Evolutionary conservation across 1,140 invertebrate genomes (phyloP), one percentile per base, ranked within the genome.

Genomic region (Hirudo medicinalis): DNA sequence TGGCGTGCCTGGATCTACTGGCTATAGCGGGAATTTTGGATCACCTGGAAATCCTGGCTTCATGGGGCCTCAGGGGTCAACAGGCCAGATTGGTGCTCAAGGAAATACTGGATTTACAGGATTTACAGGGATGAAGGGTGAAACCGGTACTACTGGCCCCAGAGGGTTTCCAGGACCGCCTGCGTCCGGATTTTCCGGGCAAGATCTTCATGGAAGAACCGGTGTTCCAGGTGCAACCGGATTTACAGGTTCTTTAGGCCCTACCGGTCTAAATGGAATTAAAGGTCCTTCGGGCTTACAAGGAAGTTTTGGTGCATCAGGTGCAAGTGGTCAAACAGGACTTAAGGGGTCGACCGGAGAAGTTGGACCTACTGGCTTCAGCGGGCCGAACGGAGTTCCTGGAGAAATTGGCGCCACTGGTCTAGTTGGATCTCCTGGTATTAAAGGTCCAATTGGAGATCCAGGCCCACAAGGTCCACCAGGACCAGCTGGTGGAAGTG

Each of bases 321-420:
- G 60, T 49, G 8, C 54, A 17, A 36, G 17, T 2, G 66, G 60
- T 29, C 11, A 27, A 25, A 27, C 32, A 32, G 70, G 70, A 27
- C 6, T 54, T 25, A 57, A 29, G 19, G 70, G 70, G 25, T 63
- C 57, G 22, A 27, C 25, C 22, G 71, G 71, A 67, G 32, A 25
- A 22, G 15, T 40, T 40, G 71, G 71, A 11, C 17, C n/a, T 25
- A 69, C 57, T 8, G 71, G 71, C 29, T 20, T 32, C 43, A 53
- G 53, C 22, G 72, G 72, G 67, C 20, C 22, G 2, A 68, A 8
- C 17, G 71, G 71, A 67, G 32, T 43, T 72, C 17, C 54, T 22
- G 72, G 72, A 63, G 69, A 53, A 60, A 66, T 67, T 19, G 72
- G 72, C 20, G 19, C 68, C 25, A 22, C 32, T 9, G 72, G 72